Percentiles rank a stretch among this genome's conserved stretches.
phyloP scores from a whole-genome alignment of 2,888 invertebrate genomes.

The Tachina lurida region DNA sequence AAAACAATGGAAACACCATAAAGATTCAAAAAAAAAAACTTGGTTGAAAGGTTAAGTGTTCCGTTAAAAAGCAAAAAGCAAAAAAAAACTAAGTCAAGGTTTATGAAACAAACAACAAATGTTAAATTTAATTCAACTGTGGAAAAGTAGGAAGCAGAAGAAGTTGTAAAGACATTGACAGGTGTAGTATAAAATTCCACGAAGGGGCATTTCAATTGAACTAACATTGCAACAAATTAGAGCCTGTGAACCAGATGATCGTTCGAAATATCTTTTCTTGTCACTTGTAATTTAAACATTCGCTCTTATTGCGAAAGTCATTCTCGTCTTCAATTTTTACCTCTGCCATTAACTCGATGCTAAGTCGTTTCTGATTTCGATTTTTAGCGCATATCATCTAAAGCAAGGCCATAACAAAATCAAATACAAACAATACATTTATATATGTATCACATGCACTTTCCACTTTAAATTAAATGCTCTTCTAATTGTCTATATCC shows the following conservation, averaged over 20 bases:
- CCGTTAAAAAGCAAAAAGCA: conserved; percentile 18
- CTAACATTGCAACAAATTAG: no score
- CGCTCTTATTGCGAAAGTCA: no score
- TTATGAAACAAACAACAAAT: background rate
- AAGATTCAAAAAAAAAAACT: conserved; percentile 23
- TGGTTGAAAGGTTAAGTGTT: conserved; percentile 45
- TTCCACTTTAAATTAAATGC: background rate
- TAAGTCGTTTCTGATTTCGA: no score
- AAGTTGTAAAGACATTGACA: no score
- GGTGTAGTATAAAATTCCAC: no score
- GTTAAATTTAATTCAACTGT: background rate
- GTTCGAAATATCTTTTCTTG: no score
- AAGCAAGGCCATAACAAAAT: background rate
- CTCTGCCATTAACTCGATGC: no score
- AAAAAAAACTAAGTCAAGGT: conserved; percentile 31
- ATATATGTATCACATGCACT: background rate
- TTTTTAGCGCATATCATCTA: background rate
- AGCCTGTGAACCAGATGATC: no score
- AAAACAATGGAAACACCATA: conserved; percentile 25
- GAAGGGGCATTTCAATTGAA: no score
- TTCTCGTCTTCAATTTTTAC: no score
- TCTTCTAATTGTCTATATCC: background rate
- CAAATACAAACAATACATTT: background rate
- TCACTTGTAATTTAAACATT: no score
- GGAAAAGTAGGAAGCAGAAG: background rate